Evolutionary conservation across 2,797 vertebrate genomes (phyloP).

Genomic region (Onychomys torridus): DNA sequence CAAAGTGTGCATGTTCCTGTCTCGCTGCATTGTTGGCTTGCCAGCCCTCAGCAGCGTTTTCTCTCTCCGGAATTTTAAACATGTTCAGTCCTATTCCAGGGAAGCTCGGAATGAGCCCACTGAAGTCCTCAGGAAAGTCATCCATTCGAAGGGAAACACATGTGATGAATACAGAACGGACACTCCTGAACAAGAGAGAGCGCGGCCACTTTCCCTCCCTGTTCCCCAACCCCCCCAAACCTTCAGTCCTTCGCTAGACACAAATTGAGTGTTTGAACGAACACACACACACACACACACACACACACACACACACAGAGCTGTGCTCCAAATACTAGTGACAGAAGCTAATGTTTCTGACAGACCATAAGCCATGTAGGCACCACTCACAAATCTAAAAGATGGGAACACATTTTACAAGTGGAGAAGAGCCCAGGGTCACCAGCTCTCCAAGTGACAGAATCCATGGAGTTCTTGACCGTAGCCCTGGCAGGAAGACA

Average conservation of each 20-base stretch:
- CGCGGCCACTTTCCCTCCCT: accelerated
- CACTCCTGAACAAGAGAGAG: no score
- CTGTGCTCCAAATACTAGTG: not conserved
- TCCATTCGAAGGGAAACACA: not conserved
- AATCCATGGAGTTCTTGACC: not conserved
- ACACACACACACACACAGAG: not conserved
- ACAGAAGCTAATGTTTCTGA: not conserved
- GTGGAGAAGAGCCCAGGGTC: not conserved
- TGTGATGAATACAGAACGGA: accelerated
- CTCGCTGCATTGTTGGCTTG: not conserved
- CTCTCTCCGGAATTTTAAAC: not conserved
- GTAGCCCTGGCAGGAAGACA: accelerated
- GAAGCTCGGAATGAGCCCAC: not conserved
- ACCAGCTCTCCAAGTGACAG: not conserved
- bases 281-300: not conserved
- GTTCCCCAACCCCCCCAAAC: not conserved
- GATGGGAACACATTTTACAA: not conserved
- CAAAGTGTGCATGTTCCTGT: not conserved
- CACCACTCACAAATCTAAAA: not conserved
- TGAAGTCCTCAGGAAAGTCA: not conserved
- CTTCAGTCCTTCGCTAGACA: not conserved
- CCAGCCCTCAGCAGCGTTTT: not conserved
- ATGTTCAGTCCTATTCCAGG: not conserved
- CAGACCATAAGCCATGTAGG: not conserved
- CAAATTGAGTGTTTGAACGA: not conserved